Evolutionary conservation across 1,140 invertebrate genomes (phyloP).

Genomic region (Brachionus sp.): DNA sequence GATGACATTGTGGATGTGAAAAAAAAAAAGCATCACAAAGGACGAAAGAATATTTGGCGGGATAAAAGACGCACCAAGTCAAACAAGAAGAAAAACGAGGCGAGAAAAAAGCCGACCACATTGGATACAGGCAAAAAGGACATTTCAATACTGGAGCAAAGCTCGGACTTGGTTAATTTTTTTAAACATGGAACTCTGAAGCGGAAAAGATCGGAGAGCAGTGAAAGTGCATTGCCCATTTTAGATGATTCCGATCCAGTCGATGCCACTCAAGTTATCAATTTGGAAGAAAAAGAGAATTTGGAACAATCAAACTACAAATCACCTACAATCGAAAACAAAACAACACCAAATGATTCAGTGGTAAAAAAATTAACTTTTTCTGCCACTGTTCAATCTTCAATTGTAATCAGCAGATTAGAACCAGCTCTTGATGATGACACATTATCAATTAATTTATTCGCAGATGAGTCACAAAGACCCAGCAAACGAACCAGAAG

Average conservation of each 20-base stretch:
- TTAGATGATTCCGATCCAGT: not conserved
- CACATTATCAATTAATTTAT: not conserved
- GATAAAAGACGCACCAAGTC: not conserved
- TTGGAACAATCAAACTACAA: not conserved
- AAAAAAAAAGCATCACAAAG: not conserved
- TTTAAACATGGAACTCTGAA: conserved; percentile 5
- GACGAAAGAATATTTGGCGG: not conserved
- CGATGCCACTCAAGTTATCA: no score
- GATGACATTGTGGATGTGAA: not conserved
- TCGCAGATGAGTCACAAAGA: not conserved
- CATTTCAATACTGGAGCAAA: not conserved
- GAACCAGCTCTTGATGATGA: not conserved
- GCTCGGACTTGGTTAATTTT: not conserved
- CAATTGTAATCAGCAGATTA: not conserved
- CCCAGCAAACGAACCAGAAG: conserved; percentile 3
- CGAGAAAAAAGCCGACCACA: not conserved
- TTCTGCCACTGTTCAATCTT: not conserved
- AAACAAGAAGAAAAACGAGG: not conserved
- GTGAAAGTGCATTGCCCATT: not conserved
- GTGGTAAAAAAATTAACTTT: not conserved
- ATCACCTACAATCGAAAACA: not conserved
- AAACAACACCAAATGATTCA: not conserved
- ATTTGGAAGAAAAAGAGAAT: not conserved
- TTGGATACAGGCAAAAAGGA: not conserved
- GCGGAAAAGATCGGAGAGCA: not conserved